Evolutionary conservation across 23 tunicate species (phyloP), one percentile per base, ranked within the genome.

Genomic region (Trididemnum clinides): DNA sequence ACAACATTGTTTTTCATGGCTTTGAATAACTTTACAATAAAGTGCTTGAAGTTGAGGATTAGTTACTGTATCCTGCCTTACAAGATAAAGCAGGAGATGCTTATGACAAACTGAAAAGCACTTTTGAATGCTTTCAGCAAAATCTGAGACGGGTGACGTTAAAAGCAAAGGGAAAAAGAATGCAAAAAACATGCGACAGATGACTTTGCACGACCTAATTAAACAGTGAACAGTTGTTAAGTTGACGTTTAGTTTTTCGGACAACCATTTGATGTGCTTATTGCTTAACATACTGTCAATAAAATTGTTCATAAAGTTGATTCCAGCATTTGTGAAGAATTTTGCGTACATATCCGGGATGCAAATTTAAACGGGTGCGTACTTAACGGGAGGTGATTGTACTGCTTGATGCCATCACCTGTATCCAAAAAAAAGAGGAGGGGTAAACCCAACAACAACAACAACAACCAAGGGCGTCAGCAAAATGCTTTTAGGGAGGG

Each of bases 1-100:
- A 62, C 25, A 62, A 5, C 69, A n/a, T 62, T 4, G 69, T 62
- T 12, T 62, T 62, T 62, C 69, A 62, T 62, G 69, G 69, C 69
- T 62, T 62, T 62, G 69, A 44, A 15, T 15, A 44, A 44, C 54
- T 44, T 7, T 44, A 44, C 10, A 44, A 10, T 15, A 44, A 44
- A 44, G 54, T 44, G 54, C 54, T 44, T 44, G 15, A 44, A 44
- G 54, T 44, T 44, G 54, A 44, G 54, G 54, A 44, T 44, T 15
- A 44, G 15, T 44, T 44, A 44, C 54, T 44, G 54, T 10, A 15
- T 44, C 54, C 54, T 7, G 54, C 54, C 54, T 44, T 44, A 15
- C 54, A 44, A 10, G 54, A 44, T 44, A 10, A 15, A 15, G 54
- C 54, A 44, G 54, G 54, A 44, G 54, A 44, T 44, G 54, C 54